Base-by-base conservation (phyloP, 2,113 vertebrate genomes). In the Ariopsis seemanni region DNA sequence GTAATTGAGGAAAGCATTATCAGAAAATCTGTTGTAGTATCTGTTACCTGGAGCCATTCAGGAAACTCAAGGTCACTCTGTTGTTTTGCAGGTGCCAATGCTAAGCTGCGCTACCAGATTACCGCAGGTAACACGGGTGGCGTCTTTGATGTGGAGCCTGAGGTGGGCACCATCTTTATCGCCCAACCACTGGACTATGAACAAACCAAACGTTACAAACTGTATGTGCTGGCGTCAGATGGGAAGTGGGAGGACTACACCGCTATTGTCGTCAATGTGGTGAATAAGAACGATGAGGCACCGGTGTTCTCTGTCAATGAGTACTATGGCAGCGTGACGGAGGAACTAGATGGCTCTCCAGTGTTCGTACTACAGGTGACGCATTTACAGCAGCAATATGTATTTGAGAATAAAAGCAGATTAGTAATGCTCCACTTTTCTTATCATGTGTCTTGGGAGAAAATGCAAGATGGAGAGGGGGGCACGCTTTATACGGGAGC, bases 181-280 rank as follows among this genome's bases (percentile, higher is more conserved):
- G 93, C 95, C 2, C 96, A 96, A 2, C 95, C 95, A 53, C 93
- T 98, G 93, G 96, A 97, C 93, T 97, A 96, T 25, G 97, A 98
- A 91, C 95, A 94, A 90, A 95, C 93, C 84, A 96, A 97, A 93
- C 94, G 93, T 88, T 96, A 97, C 91, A 96, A 96, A 88, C 95
- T 98, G 42, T 95, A 96, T 22, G 86, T 97, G 74, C 92, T 97
- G 93, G 96, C 97, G 20, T 97, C 96, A 17, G 97, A 97, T 78
- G 97, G 97, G 14, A 97, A 97, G 90, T 97, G 97, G 97, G 97
- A 98, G 89, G 96, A 97, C 91, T 96, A 96, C 88, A 92, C 96
- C 7, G 92, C 95, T n/a, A 89, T 95, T 80, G 90, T 95, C 14
- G 96, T 97, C 55, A 96, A 90, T 53, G 91, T 97, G 30, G 88